These are phyloP conservation scores for Scolopax mira DNA, from an alignment of 2,113 vertebrate genomes.

Conservation along the genomic window DNA sequence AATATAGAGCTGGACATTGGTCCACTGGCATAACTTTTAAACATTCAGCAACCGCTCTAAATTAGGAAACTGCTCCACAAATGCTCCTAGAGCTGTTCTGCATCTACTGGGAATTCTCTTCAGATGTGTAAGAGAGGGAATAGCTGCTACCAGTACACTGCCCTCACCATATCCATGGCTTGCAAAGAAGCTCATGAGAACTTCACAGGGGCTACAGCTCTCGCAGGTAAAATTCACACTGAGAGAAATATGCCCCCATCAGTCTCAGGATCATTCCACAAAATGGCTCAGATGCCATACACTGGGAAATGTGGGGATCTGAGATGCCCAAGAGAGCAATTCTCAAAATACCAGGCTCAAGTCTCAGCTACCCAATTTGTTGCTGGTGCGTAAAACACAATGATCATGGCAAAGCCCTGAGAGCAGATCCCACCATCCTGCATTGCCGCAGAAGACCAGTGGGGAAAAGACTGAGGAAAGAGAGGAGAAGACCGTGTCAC, in stretches of 20 bases:
- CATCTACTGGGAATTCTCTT: neutral
- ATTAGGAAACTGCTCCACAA: neutral
- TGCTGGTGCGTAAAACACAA: neutral
- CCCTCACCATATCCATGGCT: neutral
- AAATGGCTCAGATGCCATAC: neutral
- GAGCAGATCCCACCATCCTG: neutral
- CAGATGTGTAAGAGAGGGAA: neutral
- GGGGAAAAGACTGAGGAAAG: neutral
- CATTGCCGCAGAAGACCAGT: neutral
- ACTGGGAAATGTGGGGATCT: neutral
- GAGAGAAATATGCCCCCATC: rapidly evolving
- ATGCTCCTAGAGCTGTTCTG: neutral
- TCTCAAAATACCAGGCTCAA: neutral
- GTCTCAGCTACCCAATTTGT: neutral
- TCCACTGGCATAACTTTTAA: neutral
- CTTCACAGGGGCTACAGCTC: neutral
- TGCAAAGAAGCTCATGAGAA: neutral
- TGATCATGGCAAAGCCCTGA: neutral
- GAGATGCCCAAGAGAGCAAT: neutral
- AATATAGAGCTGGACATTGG: constrained; percentile 5
- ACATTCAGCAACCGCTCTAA: neutral
- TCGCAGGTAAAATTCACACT: neutral
- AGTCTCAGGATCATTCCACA: neutral
- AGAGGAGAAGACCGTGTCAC: neutral
- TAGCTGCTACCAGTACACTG: neutral